Conservation (phyloP, 2,113 vertebrate genomes). For the Takifugu bimaculatus region DNA sequence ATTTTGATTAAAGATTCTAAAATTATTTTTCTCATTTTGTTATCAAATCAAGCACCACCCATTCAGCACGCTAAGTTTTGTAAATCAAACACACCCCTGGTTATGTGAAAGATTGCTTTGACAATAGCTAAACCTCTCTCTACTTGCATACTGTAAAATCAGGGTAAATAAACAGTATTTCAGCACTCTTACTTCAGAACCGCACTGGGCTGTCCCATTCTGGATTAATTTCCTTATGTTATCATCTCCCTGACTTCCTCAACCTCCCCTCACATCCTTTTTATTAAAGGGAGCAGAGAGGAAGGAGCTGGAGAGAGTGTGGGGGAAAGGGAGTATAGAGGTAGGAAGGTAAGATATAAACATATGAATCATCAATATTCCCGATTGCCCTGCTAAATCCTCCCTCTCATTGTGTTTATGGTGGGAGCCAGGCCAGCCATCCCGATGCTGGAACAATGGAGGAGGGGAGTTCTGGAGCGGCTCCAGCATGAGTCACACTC, state of each 20-base stretch:
- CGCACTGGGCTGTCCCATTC: not conserved
- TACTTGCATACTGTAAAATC: too few species aligned
- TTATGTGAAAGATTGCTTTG: too few species aligned
- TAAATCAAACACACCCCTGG: too few species aligned
- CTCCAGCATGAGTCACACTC: slow-evolving; percentile 55
- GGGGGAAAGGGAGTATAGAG: slow-evolving; percentile 42
- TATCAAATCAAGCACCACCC: too few species aligned
- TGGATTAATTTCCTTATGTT: not conserved
- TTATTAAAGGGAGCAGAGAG: slow-evolving; percentile 54
- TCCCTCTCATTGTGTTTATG: slow-evolving; percentile 70
- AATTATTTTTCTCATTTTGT: too few species aligned
- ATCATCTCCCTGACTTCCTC: slow-evolving; percentile 24
- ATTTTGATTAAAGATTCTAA: too few species aligned
- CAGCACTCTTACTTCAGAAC: too few species aligned
- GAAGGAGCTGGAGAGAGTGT: slow-evolving; percentile 28
- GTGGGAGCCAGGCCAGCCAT: slow-evolving; percentile 54
- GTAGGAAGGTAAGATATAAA: slow-evolving; percentile 60
- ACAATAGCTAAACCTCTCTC: too few species aligned
- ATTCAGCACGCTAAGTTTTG: too few species aligned
- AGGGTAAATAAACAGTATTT: too few species aligned
- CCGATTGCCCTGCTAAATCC: slow-evolving; percentile 51
- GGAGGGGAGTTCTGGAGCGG: slow-evolving; percentile 24
- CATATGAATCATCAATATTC: slow-evolving; percentile 68
- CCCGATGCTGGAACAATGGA: slow-evolving; percentile 68
- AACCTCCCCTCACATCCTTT: slow-evolving; percentile 22